These are phyloP conservation scores for Zalophus californianus DNA, from an alignment of 2,797 vertebrate genomes.

Conservation along the genomic window DNA sequence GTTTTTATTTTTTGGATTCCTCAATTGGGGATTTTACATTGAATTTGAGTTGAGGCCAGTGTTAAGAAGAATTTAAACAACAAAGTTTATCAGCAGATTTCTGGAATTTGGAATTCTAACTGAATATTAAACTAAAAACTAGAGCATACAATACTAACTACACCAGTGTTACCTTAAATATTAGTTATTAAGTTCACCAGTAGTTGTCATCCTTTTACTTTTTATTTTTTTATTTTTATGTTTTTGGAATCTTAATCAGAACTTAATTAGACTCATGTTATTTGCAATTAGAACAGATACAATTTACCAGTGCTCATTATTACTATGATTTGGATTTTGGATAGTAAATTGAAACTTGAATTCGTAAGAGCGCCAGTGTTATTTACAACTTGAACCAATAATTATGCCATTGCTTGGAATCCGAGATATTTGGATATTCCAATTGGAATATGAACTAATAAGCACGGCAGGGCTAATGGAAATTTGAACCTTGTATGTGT, in stretches of 20 bases:
- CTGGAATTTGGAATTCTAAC: not conserved
- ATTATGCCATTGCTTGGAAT: not conserved
- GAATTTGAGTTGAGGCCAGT: not conserved
- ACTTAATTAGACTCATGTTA: not conserved
- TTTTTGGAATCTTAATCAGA: not conserved
- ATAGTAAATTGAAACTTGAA: not conserved
- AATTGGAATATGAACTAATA: not conserved
- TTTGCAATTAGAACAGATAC: not conserved
- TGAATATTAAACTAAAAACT: not conserved
- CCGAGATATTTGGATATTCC: not conserved
- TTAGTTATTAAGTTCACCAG: not conserved
- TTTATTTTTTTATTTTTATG: not conserved
- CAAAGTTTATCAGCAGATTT: not conserved
- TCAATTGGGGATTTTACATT: not conserved
- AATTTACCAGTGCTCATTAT: no score
- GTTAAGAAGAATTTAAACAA: not conserved
- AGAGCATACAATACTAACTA: not conserved
- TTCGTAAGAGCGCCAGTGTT: no score
- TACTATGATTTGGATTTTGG: not conserved
- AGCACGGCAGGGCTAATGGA: not conserved
- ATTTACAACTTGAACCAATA: not conserved
- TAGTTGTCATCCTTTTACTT: not conserved
- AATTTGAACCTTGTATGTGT: accelerated
- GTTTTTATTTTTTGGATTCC: not conserved
- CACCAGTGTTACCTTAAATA: not conserved